phyloP scores from a whole-genome alignment of 2,888 invertebrate genomes.

The Nineta flava region DNA sequence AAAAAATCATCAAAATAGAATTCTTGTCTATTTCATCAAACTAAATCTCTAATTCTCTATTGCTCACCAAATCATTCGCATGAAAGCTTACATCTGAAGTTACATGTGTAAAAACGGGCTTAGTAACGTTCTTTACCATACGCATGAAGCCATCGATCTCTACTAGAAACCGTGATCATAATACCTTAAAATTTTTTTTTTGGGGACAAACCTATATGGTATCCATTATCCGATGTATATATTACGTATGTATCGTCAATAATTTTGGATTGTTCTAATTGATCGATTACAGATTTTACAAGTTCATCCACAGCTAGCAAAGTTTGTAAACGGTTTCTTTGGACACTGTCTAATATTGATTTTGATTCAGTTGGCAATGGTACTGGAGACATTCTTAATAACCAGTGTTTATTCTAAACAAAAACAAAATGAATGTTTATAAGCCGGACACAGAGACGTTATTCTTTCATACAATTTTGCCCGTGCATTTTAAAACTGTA shows the following conservation, averaged over 20 bases:
- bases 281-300: conserved; percentile 43
- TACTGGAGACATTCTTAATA: conserved; percentile 51
- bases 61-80: too few relatives aligned
- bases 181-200: not conserved
- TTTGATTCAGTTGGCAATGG: conserved; percentile 43
- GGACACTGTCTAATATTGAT: conserved; percentile 48
- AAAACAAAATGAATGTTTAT: conserved; percentile 5
- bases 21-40: too few relatives aligned
- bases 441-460: not conserved
- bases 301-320: conserved; percentile 78
- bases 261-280: conserved; percentile 34
- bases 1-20: too few relatives aligned
- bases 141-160: too few relatives aligned
- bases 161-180: not conserved
- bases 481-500: not conserved
- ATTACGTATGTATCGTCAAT: conserved; percentile 65
- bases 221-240: conserved; percentile 83
- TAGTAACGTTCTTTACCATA: too few relatives aligned
- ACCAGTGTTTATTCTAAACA: conserved; percentile 74
- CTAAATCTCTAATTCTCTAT: too few relatives aligned
- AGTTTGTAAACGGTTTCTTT: conserved; percentile 60
- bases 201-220: conserved; percentile 54
- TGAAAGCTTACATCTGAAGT: too few relatives aligned
- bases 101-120: too few relatives aligned
- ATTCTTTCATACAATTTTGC: too few relatives aligned